Evolutionary conservation across 2,888 invertebrate genomes (phyloP).

Genomic region (Ischnura elegans): DNA sequence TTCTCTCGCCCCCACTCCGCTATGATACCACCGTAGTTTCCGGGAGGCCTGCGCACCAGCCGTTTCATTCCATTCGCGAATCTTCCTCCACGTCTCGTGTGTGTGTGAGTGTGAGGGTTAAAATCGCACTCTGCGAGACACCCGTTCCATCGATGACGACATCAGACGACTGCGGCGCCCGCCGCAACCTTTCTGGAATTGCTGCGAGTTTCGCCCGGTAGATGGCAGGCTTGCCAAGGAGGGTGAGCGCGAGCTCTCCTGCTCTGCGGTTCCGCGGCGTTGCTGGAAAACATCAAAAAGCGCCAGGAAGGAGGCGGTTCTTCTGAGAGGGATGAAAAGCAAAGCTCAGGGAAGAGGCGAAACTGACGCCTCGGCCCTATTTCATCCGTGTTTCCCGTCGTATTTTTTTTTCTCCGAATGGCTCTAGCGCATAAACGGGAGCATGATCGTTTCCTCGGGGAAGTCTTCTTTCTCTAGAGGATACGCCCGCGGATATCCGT

Average conservation of each 20-base stretch:
- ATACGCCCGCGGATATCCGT: not conserved
- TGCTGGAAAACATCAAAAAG: slow-evolving; percentile 33
- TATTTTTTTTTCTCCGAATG: not conserved
- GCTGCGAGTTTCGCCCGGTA: slow-evolving; percentile 38
- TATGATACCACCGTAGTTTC: too few relatives aligned
- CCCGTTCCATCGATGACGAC: slow-evolving; percentile 8
- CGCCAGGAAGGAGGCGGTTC: not conserved
- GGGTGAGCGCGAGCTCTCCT: not conserved
- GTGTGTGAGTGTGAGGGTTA: not conserved
- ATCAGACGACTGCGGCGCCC: not conserved
- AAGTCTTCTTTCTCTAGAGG: not conserved
- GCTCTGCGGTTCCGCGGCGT: slow-evolving; percentile 4
- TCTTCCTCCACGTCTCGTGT: not conserved
- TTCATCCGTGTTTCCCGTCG: slow-evolving; percentile 14
- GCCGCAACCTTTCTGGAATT: slow-evolving; percentile 19
- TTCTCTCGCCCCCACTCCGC: not conserved
- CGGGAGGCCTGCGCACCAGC: not conserved
- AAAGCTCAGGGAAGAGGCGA: not conserved
- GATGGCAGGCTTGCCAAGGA: slow-evolving; percentile 37
- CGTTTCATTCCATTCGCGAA: not conserved
- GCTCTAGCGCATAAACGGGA: not conserved
- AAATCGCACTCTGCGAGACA: not conserved
- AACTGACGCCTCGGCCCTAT: not conserved
- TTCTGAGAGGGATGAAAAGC: not conserved
- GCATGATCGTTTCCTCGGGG: not conserved